These are phyloP conservation scores for Ranitomeya variabilis DNA, from an alignment of 2,113 vertebrate species.

Conservation along the genomic window DNA sequence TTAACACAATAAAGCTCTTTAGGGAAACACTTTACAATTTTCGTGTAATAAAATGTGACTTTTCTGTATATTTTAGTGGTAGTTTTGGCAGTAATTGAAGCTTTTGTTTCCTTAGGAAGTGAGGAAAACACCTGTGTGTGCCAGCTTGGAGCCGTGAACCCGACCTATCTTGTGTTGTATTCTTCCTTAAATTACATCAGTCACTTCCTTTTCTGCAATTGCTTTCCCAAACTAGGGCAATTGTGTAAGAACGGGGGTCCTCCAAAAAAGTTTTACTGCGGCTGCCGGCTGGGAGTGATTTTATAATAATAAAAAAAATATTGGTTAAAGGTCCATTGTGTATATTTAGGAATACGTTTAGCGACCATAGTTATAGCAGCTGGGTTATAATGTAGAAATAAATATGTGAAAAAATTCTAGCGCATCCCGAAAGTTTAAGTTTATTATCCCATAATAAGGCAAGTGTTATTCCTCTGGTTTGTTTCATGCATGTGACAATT, in stretches of 20 bases:
- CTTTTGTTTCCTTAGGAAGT: conserved; percentile 41
- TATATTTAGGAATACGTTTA: not conserved
- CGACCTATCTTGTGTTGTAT: not conserved
- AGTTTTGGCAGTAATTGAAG: conserved; percentile 5
- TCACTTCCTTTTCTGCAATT: conserved; percentile 33
- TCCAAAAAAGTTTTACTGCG: not conserved
- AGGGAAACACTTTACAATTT: conserved; percentile 15
- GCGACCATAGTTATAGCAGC: not conserved
- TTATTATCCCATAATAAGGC: too few relatives aligned
- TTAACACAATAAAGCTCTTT: not conserved
- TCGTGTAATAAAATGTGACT: conserved; percentile 16
- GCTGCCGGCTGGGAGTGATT: not conserved
- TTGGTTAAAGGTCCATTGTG: not conserved
- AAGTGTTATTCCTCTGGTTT: too few relatives aligned
- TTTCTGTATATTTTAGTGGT: conserved; percentile 1
- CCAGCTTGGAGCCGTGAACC: not conserved
- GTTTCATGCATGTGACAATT: too few relatives aligned
- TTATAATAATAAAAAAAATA: conserved; percentile 19
- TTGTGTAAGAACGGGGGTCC: not conserved
- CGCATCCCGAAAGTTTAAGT: not conserved
- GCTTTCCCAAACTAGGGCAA: conserved; percentile 26
- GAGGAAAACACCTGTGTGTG: conserved; percentile 25
- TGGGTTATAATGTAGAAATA: not conserved
- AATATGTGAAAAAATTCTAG: not conserved
- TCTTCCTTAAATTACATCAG: not conserved